Conservation (phyloP, 2,888 invertebrate genomes). For the Meiosimyza decipiens region DNA sequence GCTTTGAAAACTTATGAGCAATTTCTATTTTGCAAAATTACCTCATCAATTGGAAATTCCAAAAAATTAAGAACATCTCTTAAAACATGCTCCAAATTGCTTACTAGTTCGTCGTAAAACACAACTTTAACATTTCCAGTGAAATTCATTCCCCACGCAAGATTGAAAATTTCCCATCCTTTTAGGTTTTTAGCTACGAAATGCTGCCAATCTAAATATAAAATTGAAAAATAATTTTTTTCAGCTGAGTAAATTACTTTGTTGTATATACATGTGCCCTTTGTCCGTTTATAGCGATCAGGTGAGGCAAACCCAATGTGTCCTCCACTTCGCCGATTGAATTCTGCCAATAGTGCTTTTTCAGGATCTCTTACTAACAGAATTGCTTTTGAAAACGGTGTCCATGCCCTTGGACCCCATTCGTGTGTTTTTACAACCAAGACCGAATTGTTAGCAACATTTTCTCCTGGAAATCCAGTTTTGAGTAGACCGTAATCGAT, state of each 20-base stretch:
- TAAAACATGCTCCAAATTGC: slow-evolving; percentile 72
- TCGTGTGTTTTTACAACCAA: slow-evolving; percentile 84
- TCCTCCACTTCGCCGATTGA: slow-evolving; percentile 82
- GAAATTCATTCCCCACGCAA: slow-evolving; percentile 78
- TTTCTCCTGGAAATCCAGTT: slow-evolving; percentile 85
- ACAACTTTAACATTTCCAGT: slow-evolving; percentile 76
- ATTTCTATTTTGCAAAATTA: slow-evolving; percentile 46
- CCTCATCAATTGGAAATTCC: slow-evolving; percentile 70
- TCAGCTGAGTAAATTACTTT: neutral
- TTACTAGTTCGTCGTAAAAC: slow-evolving; percentile 77
- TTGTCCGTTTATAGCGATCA: slow-evolving; percentile 73
- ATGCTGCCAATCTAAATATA: slow-evolving; percentile 75
- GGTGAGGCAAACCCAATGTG: slow-evolving; percentile 83
- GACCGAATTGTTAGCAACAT: slow-evolving; percentile 79
- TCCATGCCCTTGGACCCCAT: slow-evolving; percentile 72
- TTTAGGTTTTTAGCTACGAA: slow-evolving; percentile 76
- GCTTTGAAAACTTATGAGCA: neutral
- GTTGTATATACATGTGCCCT: slow-evolving; percentile 69
- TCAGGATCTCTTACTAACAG: slow-evolving; percentile 78
- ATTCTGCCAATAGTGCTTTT: slow-evolving; percentile 78
- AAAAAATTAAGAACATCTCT: slow-evolving; percentile 72
- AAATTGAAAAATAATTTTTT: neutral
- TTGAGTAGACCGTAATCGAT: slow-evolving; percentile 82
- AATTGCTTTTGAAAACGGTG: slow-evolving; percentile 75
- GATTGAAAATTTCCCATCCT: slow-evolving; percentile 77